Conservation (phyloP, 2,888 invertebrate genomes). For the Chaitophorus viminalis region DNA sequence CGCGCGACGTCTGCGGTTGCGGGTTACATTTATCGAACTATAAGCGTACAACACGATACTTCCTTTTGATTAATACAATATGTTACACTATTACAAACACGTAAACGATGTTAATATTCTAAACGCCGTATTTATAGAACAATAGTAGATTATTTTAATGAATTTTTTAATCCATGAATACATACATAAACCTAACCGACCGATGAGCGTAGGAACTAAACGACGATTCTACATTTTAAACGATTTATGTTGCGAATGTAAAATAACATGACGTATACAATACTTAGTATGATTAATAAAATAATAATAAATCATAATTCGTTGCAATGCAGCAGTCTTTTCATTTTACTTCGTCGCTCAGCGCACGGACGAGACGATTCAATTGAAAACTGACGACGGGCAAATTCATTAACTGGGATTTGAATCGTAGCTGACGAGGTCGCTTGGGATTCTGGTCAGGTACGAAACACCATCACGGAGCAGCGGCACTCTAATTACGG, state of each 20-base stretch:
- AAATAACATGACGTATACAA: too few relatives aligned
- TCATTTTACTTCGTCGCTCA: not conserved
- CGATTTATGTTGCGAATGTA: not conserved
- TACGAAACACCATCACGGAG: constrained; percentile 33
- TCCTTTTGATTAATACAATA: too few relatives aligned
- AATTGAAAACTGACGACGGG: constrained; percentile 37
- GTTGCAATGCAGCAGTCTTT: not conserved
- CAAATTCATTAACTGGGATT: constrained; percentile 59
- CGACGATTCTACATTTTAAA: not conserved
- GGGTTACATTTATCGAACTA: not conserved
- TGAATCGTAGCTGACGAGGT: constrained; percentile 47
- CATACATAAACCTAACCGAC: too few relatives aligned
- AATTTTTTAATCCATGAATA: too few relatives aligned
- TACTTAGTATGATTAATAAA: not conserved
- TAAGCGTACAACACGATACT: too few relatives aligned
- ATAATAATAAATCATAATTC: constrained; percentile 6
- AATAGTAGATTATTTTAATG: too few relatives aligned
- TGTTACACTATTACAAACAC: not conserved
- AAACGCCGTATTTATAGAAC: too few relatives aligned
- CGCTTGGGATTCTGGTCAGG: constrained; percentile 56
- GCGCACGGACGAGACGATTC: constrained; percentile 29
- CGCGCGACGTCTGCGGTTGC: not conserved
- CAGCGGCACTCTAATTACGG: constrained; percentile 58
- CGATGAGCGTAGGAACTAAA: too few relatives aligned
- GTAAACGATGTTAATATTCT: too few relatives aligned